These are phyloP conservation scores for Cisticola juncidis DNA, from an alignment of 2,113 vertebrate genomes.

Conservation along the genomic window DNA sequence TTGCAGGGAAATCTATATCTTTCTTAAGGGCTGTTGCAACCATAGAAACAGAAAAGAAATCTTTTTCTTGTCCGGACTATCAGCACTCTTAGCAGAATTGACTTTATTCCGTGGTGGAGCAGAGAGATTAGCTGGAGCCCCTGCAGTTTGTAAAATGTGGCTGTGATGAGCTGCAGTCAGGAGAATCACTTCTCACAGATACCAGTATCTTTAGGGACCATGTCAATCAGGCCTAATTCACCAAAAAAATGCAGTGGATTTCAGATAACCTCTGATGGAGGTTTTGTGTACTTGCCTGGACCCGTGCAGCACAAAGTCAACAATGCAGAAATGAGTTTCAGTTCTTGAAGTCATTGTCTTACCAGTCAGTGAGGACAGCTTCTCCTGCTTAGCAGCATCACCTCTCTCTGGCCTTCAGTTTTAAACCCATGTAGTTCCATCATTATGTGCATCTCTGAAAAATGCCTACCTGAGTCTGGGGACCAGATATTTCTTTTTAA, in stretches of 20 bases:
- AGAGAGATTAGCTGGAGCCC: slow-evolving; percentile 1
- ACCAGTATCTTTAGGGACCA: background rate
- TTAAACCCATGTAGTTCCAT: background rate
- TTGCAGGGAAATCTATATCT: slow-evolving; percentile 73
- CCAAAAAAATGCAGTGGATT: background rate
- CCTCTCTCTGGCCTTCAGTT: background rate
- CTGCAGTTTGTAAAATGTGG: background rate
- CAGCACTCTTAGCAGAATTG: slow-evolving; percentile 10
- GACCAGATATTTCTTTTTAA: background rate
- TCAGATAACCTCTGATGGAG: background rate
- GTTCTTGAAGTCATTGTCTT: background rate
- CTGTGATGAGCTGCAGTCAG: background rate
- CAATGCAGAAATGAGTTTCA: background rate
- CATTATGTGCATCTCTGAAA: background rate
- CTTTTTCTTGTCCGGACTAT: slow-evolving; percentile 39
- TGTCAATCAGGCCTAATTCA: background rate
- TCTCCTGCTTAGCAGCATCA: background rate
- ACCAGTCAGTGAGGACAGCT: background rate
- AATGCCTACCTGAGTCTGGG: background rate
- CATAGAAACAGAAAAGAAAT: slow-evolving; percentile 58
- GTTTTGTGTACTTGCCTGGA: background rate
- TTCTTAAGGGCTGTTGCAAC: slow-evolving; percentile 82
- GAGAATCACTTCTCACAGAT: background rate
- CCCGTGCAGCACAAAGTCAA: background rate
- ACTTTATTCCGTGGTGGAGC: background rate